Evolutionary conservation across 37 sponge, comb jelly and placozoan species (phyloP), one percentile per base, ranked within the genome.

Genomic region (Diacarnus erythraeanus): DNA sequence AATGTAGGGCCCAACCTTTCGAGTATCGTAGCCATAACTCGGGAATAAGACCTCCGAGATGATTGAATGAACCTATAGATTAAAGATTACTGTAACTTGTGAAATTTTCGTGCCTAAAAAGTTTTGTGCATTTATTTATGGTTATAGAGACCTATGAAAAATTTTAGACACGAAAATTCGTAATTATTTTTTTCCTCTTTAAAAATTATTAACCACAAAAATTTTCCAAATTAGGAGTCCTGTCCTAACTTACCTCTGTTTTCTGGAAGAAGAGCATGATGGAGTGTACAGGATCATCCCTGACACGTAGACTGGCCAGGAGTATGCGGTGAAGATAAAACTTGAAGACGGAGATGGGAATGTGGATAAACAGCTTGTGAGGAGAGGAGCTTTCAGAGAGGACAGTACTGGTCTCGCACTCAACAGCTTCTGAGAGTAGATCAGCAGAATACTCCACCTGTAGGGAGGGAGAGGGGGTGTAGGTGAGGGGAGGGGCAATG

Each of bases 301-400:
- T 17, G 26, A 26, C 47, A 36, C 47, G 22, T 21, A 56, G 29
- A 74, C 40, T 27, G 22, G 27, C 72, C 5, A 72, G 54, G 26
- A 86, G 60, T 18, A 86, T 86, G 18, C 70, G 79, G 20, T 54
- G 64, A 5, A 86, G 86, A 33, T 86, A 86, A 23, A 77, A 29
- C 66, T 86, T 78, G 61, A 72, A 86, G 37, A 79, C 31, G 8
- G 74, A 59, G 29, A 79, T 61, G 35, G 86, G 69, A 2, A 86
- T 63, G 68, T 67, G 70, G 57, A 61, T 18, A 61, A 25, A 26
- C 15, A 73, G 20, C 66, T 39, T 81, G 40, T 63, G 33, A 21
- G 57, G 15, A 17, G 74, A 6, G 44, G 22, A 23, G 42, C 30
- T 27, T 17, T 38, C 38, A 17, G 59, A 33, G 20, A 29, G 23